These are phyloP conservation scores for Steatocranus sp. DNA, from an alignment of 2,797 vertebrate genomes.

Conservation along the genomic window DNA sequence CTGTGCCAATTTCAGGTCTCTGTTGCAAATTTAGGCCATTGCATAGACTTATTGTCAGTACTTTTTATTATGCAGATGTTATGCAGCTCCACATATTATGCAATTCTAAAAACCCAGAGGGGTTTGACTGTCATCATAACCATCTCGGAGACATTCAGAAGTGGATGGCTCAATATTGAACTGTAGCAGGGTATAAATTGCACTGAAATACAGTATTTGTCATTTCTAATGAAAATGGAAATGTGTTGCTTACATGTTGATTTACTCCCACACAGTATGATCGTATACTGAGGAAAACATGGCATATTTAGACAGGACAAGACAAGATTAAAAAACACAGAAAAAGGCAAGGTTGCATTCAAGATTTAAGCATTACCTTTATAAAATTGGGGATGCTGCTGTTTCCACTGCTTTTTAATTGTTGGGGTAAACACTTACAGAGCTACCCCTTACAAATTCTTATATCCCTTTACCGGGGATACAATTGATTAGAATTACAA, in stretches of 20 bases:
- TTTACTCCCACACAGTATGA: background rate
- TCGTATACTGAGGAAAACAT: background rate
- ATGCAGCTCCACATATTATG: constrained; percentile 24
- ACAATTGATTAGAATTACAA: background rate
- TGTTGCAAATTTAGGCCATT: background rate
- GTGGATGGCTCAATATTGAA: constrained; percentile 4
- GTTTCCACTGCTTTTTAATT: background rate
- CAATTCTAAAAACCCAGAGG: constrained; percentile 15
- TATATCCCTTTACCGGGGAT: background rate
- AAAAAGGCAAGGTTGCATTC: background rate
- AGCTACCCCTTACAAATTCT: background rate
- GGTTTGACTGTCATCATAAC: constrained; percentile 14
- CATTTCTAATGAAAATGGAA: background rate
- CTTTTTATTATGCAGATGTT: constrained; percentile 31
- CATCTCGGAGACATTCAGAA: background rate
- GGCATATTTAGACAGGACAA: background rate
- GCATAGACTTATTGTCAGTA: background rate
- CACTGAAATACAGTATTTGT: background rate
- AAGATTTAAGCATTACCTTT: background rate
- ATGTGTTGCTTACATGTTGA: background rate
- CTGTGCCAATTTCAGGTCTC: background rate
- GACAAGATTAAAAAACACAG: background rate
- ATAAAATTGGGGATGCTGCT: background rate
- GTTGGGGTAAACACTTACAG: constrained; percentile 2
- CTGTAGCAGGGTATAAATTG: background rate